These are phyloP conservation scores for Eulithis prunata DNA, from an alignment of 2,888 invertebrate species.

Conservation along the genomic window DNA sequence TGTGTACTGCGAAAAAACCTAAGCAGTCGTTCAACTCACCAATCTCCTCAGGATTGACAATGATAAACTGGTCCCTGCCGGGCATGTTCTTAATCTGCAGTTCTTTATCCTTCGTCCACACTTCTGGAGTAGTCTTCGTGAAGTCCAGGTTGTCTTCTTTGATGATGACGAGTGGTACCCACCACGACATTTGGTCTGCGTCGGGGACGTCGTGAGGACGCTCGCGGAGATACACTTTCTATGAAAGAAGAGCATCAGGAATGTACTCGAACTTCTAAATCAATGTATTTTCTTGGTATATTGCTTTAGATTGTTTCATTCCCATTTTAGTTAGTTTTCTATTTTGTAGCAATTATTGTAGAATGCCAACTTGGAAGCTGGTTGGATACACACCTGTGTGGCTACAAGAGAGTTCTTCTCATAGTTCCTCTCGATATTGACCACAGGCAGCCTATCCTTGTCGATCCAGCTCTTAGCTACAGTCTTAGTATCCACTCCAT, in stretches of 20 bases:
- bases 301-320: no score
- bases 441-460: slow-evolving; percentile 90
- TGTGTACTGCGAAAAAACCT: no score
- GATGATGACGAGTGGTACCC: slow-evolving; percentile 88
- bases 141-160: slow-evolving; percentile 85
- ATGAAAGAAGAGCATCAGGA: no score
- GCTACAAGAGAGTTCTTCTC: slow-evolving; percentile 85
- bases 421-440: slow-evolving; percentile 89
- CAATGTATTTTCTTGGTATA: no score
- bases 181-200: slow-evolving; percentile 89
- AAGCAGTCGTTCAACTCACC: slow-evolving; percentile 72
- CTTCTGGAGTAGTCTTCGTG: slow-evolving; percentile 79
- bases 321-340: no score
- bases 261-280: no score
- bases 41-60: slow-evolving; percentile 93
- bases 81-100: slow-evolving; percentile 83
- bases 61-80: slow-evolving; percentile 86
- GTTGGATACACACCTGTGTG: slow-evolving; percentile 81
- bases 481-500: slow-evolving; percentile 84
- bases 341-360: no score
- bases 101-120: slow-evolving; percentile 87
- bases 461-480: slow-evolving; percentile 93
- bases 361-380: no score
- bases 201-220: slow-evolving; percentile 89
- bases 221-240: slow-evolving; percentile 89